Percentiles rank a stretch among this genome's conserved stretches.
Evolutionary conservation across 2,113 vertebrate genomes (phyloP).

Genomic region (Aleadryas rufinucha): DNA sequence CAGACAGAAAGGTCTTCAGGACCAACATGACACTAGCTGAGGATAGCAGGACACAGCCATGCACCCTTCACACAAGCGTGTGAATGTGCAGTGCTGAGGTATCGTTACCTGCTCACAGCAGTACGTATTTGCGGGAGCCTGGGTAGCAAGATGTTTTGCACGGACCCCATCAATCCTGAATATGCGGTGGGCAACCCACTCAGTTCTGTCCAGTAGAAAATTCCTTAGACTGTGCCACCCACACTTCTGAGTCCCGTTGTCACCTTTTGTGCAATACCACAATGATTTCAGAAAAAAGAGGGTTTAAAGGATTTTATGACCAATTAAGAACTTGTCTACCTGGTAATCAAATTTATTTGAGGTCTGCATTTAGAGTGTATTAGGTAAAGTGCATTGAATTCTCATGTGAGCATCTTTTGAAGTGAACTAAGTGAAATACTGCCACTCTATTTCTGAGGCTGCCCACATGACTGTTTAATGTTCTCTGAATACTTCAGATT

Average conservation of each 20-base stretch:
- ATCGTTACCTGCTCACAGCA: background rate
- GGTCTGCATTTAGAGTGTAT: background rate
- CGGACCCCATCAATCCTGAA: background rate
- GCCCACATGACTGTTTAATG: background rate
- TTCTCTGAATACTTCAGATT: conserved; percentile 14
- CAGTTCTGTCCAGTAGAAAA: background rate
- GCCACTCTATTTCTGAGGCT: background rate
- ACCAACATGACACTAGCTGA: background rate
- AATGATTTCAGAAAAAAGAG: background rate
- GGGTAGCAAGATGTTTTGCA: background rate
- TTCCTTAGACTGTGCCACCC: background rate
- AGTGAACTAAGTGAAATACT: background rate
- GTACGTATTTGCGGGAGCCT: background rate
- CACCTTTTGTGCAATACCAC: background rate
- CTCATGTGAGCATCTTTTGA: background rate
- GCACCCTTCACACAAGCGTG: background rate
- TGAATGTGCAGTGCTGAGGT: fast-evolving
- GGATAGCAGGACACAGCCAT: fast-evolving
- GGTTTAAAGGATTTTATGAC: background rate
- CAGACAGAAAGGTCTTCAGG: background rate
- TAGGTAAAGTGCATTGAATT: background rate
- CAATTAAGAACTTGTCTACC: background rate
- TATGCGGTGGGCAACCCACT: fast-evolving
- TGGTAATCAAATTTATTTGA: background rate
- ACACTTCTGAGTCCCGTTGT: background rate